These are phyloP conservation scores for Parascotia fuliginaria DNA, from an alignment of 2,888 invertebrate species.

Conservation along the genomic window DNA sequence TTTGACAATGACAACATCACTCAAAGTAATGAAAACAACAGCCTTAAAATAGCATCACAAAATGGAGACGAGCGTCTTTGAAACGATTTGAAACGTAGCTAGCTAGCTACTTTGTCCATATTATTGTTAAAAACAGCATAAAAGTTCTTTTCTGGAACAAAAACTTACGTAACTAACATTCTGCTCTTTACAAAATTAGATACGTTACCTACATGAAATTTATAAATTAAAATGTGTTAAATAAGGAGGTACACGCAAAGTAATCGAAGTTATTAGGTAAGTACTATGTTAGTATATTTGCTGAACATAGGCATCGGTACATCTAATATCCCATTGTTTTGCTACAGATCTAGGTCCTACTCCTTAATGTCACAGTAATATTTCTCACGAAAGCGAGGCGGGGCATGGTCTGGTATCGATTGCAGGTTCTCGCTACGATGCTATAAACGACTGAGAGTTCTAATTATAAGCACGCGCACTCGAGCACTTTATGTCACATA, in stretches of 20 bases:
- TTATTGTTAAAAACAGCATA: background rate
- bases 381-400: slow-evolving; percentile 51
- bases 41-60: background rate
- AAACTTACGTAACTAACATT: background rate
- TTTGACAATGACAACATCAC: no score
- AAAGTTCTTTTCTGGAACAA: background rate
- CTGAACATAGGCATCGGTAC: slow-evolving; percentile 22
- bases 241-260: background rate
- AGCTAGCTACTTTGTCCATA: background rate
- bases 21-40: no score
- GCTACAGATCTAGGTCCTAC: slow-evolving; percentile 6
- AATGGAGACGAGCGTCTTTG: background rate
- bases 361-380: slow-evolving; percentile 33
- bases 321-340: slow-evolving; percentile 32
- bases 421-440: slow-evolving; percentile 63
- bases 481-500: slow-evolving; percentile 76
- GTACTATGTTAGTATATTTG: slow-evolving; percentile 12
- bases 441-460: slow-evolving; percentile 62
- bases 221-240: no score
- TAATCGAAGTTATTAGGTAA: background rate
- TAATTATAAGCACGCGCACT: slow-evolving; percentile 71
- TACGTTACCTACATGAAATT: no score
- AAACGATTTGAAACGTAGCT: no score
- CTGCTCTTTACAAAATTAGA: background rate
- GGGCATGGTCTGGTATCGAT: slow-evolving; percentile 56